Evolutionary conservation across 2,797 vertebrate species (phyloP).

Genomic region (Morelia viridis): DNA sequence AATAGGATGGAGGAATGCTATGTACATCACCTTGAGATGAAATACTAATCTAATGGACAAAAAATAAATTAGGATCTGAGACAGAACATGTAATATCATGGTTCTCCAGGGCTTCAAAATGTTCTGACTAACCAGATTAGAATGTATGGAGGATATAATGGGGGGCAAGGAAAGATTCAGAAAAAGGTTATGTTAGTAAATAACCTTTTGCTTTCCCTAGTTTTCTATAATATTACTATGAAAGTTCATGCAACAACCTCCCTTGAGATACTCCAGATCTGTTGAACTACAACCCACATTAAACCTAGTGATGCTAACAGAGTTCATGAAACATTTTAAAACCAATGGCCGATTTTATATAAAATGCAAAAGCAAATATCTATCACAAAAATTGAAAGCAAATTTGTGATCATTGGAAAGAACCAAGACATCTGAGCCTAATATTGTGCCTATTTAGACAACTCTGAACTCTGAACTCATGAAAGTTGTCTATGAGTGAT

Average conservation of each 20-base stretch:
- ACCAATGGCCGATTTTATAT: background rate
- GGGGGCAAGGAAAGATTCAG: background rate
- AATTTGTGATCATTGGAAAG: background rate
- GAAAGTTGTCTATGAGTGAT: background rate
- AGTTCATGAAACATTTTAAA: background rate
- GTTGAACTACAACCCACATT: background rate
- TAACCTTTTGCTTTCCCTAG: background rate
- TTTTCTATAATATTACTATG: background rate
- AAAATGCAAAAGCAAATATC: background rate
- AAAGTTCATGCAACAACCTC: background rate
- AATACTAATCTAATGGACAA: background rate
- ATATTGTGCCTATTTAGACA: background rate
- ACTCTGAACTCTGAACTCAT: background rate
- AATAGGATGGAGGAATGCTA: background rate
- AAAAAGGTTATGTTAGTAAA: conserved; percentile 5
- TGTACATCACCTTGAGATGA: too few species aligned
- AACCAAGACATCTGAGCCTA: background rate
- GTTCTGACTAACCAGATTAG: background rate
- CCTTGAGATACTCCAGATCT: background rate
- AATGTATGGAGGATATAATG: background rate
- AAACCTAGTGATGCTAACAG: background rate
- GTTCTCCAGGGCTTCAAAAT: background rate
- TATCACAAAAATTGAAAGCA: background rate
- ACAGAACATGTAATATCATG: background rate
- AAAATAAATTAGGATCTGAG: background rate